These are phyloP conservation scores for Scaptomyza cyrtandrae DNA, from an alignment of 2,888 invertebrate genomes.

Conservation along the genomic window DNA sequence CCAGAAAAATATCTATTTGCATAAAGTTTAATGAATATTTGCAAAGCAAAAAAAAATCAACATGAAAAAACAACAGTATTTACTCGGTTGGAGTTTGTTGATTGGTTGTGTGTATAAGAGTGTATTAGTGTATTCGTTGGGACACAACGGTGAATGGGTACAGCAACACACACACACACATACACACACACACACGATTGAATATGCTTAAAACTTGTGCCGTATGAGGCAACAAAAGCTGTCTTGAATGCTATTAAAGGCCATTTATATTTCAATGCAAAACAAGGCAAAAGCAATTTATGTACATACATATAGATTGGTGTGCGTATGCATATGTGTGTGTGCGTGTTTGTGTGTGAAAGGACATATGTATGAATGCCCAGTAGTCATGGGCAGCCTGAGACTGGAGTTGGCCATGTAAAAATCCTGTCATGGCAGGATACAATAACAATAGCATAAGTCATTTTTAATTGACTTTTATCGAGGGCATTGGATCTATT, in stretches of 20 bases:
- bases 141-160: background rate
- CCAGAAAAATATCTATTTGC: background rate
- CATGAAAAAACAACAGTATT: background rate
- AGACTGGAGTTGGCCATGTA: conserved; percentile 18
- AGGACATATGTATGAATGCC: no score
- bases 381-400: background rate
- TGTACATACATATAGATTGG: background rate
- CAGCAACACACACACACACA: background rate
- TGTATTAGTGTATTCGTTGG: background rate
- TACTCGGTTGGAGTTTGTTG: background rate
- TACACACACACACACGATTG: background rate
- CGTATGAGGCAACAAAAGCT: conserved; percentile 1
- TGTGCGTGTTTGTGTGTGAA: no score
- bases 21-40: background rate
- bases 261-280: conserved; percentile 6
- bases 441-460: conserved; percentile 70
- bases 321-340: no score
- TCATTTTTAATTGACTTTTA: conserved; percentile 76
- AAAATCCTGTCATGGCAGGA: conserved; percentile 19
- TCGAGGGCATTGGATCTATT: conserved; percentile 64
- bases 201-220: conserved; percentile 7
- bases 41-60: background rate
- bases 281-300: background rate
- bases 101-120: background rate
- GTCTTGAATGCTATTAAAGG: conserved; percentile 2